Base-by-base conservation (phyloP, 92 coral and sea anemone genomes). In the Epizoanthus ramosus region DNA sequence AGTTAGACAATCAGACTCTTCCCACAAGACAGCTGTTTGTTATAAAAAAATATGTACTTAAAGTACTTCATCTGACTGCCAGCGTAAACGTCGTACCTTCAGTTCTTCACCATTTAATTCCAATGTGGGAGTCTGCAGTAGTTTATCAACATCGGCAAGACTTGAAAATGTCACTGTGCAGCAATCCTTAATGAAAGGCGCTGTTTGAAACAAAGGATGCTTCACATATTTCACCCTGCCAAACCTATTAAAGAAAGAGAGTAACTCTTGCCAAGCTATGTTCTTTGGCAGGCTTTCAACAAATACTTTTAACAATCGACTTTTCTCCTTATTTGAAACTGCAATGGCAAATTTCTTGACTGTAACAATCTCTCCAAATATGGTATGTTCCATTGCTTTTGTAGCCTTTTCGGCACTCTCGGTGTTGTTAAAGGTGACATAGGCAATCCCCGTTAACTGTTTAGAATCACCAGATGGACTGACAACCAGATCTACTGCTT, bases 351-450 rank as follows among this genome's bases (percentile, higher is more conserved):
- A 76, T n/a, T 76, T 76, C 68, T 76, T 76, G 14, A 76, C 81
- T 35, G 81, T 57, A 12, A 76, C 81, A 58, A 76, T 68, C 39
- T 76, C 68, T 59, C 81, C 81, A 35, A 76, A 76, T 60, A 76
- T 59, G 37, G 69, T 57, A 76, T 76, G 81, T 76, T 58, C 81
- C 3, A 76, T 52, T 9, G 68, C 64, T 18, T 19, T 33, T 16
- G 81, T 57, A 2, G 81, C 81, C 19, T 37, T 39, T 0, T 67
- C 24, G 19, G 81, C 69, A 60, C 68, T 53, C 45, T 76, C 68
- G 1, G 43, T 39, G 37, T 31, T 19, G 8, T 68, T 76, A 16
- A 76, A 76, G 16, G 63, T 57, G 19, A 76, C 81, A 35, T 76
- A 76, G 0, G 81, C 69, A 59, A 59, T 76, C 19, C 81, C 68